A percentile compares a stretch with the other conserved stretches of the same genome.
Conservation (phyloP, 1,140 invertebrate genomes). For the Calliphora vicina region DNA sequence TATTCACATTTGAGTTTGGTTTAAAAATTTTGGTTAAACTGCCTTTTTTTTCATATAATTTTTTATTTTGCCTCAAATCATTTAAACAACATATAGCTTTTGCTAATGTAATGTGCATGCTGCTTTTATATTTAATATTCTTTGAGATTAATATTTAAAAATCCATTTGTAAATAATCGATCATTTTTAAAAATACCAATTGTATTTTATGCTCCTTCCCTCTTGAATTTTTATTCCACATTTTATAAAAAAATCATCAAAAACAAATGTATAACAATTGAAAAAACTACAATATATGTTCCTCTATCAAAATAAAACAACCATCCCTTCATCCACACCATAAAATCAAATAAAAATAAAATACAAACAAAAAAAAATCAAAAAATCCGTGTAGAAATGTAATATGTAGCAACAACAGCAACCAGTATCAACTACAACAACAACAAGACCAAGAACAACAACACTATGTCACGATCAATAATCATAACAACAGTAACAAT, state of each 20-base stretch:
- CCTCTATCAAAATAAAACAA: neutral
- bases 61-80: neutral
- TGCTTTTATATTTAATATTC: neutral
- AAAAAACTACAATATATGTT: neutral
- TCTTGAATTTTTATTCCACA: slow-evolving; percentile 15
- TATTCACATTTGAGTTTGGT: neutral
- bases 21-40: too few species aligned
- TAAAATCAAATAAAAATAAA: neutral
- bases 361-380: neutral
- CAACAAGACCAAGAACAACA: slow-evolving; percentile 37
- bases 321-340: neutral
- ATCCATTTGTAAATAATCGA: slow-evolving; percentile 25
- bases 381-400: slow-evolving; percentile 52
- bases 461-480: slow-evolving; percentile 12
- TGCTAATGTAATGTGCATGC: too few species aligned
- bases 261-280: neutral
- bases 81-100: too few species aligned
- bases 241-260: neutral
- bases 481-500: neutral
- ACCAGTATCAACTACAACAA: slow-evolving; percentile 43
- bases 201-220: slow-evolving; percentile 29
- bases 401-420: slow-evolving; percentile 57
- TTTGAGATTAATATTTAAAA: neutral
- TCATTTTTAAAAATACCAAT: slow-evolving; percentile 16
- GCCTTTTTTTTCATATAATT: neutral